Percentiles rank a stretch among this genome's conserved stretches.
Evolutionary conservation across 2,113 vertebrate species (phyloP).

Genomic region (Xenopus laevis): DNA sequence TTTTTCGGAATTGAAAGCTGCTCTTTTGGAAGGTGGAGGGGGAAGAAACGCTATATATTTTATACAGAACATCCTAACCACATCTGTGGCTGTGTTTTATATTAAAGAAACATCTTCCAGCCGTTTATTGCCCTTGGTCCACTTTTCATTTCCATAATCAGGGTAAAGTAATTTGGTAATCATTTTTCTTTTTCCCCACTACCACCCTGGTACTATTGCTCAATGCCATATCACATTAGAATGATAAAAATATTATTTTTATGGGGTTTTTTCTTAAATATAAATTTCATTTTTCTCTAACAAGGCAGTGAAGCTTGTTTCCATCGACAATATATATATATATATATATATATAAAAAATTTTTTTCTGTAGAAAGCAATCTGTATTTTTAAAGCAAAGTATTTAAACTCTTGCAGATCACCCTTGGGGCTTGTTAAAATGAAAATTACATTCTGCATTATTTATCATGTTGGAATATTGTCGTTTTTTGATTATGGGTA

Average conservation of each 20-base stretch:
- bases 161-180: slow-evolving; percentile 10
- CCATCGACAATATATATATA: neutral
- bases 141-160: slow-evolving; percentile 7
- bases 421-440: slow-evolving; percentile 27
- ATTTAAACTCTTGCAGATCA: slow-evolving; percentile 1
- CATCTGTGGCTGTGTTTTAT: neutral
- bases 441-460: slow-evolving; percentile 37
- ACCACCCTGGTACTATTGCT: neutral
- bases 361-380: slow-evolving; percentile 7
- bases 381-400: slow-evolving; percentile 14
- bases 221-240: neutral
- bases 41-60: neutral
- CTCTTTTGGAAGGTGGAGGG: neutral
- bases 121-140: neutral
- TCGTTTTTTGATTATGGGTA: neutral
- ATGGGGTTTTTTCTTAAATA: no score
- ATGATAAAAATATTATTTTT: neutral
- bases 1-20: slow-evolving; percentile 1
- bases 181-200: neutral
- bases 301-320: no score
- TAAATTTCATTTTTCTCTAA: neutral
- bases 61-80: slow-evolving; percentile 9
- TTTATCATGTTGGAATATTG: slow-evolving; percentile 24
- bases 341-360: no score
- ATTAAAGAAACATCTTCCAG: slow-evolving; percentile 20